phyloP scores from a whole-genome alignment of 2,888 invertebrate genomes.

The Aphodius granarius region DNA sequence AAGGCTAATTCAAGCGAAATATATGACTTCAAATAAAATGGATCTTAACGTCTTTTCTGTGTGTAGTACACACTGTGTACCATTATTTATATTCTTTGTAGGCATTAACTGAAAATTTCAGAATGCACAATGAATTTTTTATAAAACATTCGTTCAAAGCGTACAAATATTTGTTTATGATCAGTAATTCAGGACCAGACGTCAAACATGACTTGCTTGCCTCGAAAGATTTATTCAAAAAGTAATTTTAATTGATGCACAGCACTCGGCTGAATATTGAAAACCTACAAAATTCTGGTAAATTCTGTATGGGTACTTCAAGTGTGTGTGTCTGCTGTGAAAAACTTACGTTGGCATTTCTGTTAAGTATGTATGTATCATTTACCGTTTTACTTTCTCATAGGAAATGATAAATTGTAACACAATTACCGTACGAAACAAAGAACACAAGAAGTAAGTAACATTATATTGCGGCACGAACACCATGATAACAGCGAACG shows the following conservation, averaged over 20 bases:
- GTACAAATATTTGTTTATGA: neutral
- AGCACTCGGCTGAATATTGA: neutral
- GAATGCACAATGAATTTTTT: neutral
- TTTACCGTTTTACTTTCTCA: neutral
- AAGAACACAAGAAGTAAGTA: neutral
- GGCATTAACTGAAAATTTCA: too few relatives aligned
- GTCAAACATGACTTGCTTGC: neutral
- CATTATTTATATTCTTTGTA: too few relatives aligned
- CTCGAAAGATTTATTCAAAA: neutral
- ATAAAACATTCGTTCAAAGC: neutral
- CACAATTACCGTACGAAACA: neutral
- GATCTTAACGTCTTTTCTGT: too few relatives aligned
- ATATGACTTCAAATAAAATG: too few relatives aligned
- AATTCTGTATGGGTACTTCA: too few relatives aligned
- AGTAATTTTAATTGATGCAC: neutral
- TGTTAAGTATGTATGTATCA: too few relatives aligned
- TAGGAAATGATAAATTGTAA: neutral
- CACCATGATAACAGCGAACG: neutral
- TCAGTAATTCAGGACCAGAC: neutral
- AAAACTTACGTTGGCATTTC: neutral
- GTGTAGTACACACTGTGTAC: too few relatives aligned
- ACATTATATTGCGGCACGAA: slow-evolving; percentile 1
- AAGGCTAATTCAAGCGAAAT: too few relatives aligned
- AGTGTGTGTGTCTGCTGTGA: neutral
- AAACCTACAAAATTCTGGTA: neutral